Evolutionary conservation across 2,797 vertebrate species (phyloP).

Genomic region (Ataeniobius toweri): DNA sequence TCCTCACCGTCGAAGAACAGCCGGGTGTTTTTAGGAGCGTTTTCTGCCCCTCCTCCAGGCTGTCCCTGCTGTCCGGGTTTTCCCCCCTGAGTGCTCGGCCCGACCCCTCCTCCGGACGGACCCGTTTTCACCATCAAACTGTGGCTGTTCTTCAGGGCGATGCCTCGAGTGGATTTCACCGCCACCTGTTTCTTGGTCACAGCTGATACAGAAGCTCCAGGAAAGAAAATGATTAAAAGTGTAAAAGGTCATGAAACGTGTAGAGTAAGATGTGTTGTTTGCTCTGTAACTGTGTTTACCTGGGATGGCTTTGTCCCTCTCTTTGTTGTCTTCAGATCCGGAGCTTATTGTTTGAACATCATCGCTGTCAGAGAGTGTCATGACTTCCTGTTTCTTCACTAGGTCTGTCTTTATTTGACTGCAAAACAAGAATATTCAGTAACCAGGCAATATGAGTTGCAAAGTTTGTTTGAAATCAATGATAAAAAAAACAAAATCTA

Average conservation of each 20-base stretch:
- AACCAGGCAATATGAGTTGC: background rate
- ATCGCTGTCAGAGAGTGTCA: constrained; percentile 95
- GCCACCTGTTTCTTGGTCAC: constrained; percentile 93
- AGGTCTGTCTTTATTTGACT: constrained; percentile 67
- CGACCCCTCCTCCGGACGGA: constrained; percentile 71
- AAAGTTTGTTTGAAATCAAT: background rate
- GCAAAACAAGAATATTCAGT: background rate
- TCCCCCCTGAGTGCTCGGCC: constrained; percentile 76
- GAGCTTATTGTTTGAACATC: constrained; percentile 99
- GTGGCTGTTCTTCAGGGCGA: constrained; percentile 90
- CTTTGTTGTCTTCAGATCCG: constrained; percentile 91
- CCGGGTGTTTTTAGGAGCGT: constrained; percentile 83
- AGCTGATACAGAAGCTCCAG: constrained; percentile 61
- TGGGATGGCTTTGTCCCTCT: constrained; percentile 76
- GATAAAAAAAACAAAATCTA: background rate
- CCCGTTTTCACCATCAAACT: constrained; percentile 90
- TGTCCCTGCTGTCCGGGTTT: constrained; percentile 74
- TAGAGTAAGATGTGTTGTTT: background rate
- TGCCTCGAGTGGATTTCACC: constrained; percentile 93
- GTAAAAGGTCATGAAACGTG: background rate
- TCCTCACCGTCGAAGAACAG: constrained; percentile 96
- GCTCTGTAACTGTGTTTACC: constrained; percentile 49
- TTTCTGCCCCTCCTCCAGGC: constrained; percentile 80
- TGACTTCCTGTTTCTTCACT: constrained; percentile 85
- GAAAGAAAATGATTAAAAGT: background rate